Conservation (phyloP, 2,797 vertebrate genomes). For the Channallabes apus region DNA sequence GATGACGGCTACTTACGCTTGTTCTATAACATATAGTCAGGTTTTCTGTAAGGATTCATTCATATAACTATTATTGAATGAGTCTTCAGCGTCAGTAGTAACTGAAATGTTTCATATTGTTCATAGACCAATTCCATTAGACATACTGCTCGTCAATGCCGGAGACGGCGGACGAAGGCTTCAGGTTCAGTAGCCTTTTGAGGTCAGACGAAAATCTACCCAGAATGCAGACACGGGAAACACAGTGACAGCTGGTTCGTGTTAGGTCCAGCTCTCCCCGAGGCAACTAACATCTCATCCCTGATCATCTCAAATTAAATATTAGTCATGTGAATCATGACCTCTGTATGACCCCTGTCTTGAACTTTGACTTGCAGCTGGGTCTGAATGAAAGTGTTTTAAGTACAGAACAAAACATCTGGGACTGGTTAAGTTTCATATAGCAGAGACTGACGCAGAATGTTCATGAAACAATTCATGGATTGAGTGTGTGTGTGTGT, state of each 20-base stretch:
- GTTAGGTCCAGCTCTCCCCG: constrained; percentile 85
- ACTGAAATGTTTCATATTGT: background rate
- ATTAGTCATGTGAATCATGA: constrained; percentile 80
- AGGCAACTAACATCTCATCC: constrained; percentile 74
- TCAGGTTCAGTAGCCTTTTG: constrained; percentile 62
- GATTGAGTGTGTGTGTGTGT: background rate
- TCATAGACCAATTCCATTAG: background rate
- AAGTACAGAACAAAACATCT: constrained; percentile 31
- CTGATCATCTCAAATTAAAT: constrained; percentile 76
- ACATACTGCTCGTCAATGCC: background rate
- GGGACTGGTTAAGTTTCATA: constrained; percentile 11
- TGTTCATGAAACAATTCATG: background rate
- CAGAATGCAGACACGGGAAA: constrained; percentile 49
- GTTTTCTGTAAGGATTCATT: background rate
- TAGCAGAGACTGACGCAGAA: background rate
- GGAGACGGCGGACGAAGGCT: constrained; percentile 47
- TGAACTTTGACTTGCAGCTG: constrained; percentile 62
- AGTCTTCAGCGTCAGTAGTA: background rate
- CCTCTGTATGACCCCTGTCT: constrained; percentile 79
- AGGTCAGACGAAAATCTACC: constrained; percentile 68
- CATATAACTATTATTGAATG: background rate
- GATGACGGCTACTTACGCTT: background rate
- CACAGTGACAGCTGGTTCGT: constrained; percentile 86
- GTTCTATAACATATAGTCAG: background rate
- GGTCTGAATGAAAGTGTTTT: constrained; percentile 10